phyloP scores from a whole-genome alignment of 2,797 vertebrate species.

The Gorsachius magnificus region DNA sequence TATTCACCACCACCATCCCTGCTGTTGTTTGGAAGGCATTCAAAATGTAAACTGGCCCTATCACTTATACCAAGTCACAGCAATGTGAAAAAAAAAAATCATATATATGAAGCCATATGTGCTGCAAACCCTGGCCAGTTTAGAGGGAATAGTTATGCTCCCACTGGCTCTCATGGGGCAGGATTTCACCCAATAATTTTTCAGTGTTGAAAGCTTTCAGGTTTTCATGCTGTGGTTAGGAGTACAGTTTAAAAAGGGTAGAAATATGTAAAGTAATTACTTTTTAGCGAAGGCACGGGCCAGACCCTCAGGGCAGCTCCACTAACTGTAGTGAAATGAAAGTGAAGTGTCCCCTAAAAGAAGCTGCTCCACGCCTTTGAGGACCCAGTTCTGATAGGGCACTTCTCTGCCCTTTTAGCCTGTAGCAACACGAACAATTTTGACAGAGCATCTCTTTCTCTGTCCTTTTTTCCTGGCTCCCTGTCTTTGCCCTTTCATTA shows the following conservation, averaged over 20 bases:
- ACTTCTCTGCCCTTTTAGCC: background rate
- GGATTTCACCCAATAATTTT: conserved; percentile 59
- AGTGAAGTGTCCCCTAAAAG: background rate
- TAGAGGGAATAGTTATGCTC: conserved; percentile 37
- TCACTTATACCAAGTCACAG: conserved; percentile 7
- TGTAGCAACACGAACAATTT: background rate
- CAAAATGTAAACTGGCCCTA: background rate
- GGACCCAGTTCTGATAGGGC: background rate
- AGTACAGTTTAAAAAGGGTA: conserved; percentile 18
- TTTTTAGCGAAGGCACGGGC: conserved; percentile 27
- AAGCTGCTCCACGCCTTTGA: background rate
- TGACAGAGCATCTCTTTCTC: background rate
- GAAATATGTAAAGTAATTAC: conserved; percentile 58
- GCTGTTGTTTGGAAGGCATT: conserved; percentile 32
- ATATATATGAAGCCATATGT: background rate
- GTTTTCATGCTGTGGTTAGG: conserved; percentile 58
- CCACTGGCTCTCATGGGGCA: conserved; percentile 5
- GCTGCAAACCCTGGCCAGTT: conserved; percentile 20
- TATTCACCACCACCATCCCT: background rate
- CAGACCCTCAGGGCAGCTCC: conserved; percentile 44
- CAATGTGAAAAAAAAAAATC: background rate
- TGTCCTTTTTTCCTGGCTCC: background rate
- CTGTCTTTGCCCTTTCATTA: conserved; percentile 29
- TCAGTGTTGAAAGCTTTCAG: conserved; percentile 56
- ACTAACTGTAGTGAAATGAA: background rate